A percentile compares a stretch with the other conserved stretches of the same genome.
Conservation (phyloP, 2,888 invertebrate species). For the Lithophane ornitopus region DNA sequence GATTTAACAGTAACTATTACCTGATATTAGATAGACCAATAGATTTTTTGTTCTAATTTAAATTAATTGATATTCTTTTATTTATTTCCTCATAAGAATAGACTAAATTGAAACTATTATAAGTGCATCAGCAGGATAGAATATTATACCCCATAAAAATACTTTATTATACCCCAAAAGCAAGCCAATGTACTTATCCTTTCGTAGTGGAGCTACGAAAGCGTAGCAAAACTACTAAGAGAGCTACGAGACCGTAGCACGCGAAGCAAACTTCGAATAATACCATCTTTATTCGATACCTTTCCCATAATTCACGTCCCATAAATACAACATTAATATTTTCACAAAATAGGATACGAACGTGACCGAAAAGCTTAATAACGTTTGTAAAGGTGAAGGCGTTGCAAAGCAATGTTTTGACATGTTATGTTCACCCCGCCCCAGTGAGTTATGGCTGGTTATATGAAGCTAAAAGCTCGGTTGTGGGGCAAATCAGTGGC, state of each 20-base stretch:
- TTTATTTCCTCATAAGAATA: no score
- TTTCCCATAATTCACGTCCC: conserved; percentile 12
- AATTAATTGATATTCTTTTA: no score
- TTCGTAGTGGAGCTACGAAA: conserved; percentile 16
- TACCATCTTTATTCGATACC: conserved; percentile 10
- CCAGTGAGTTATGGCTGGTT: conserved; percentile 29
- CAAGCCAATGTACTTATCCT: no score
- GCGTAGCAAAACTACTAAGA: conserved; percentile 6
- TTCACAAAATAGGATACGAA: conserved; percentile 32
- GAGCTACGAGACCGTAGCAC: conserved; percentile 9
- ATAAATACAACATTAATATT: conserved; percentile 47
- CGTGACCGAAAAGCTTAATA: conserved; percentile 53
- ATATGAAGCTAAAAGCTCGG: conserved; percentile 16
- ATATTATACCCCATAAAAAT: no score
- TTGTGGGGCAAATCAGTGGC: conserved; percentile 9
- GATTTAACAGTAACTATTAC: no score
- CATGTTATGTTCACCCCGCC: conserved; percentile 17
- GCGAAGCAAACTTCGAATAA: conserved; percentile 16
- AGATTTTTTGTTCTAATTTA: not conserved
- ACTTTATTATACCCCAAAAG: no score
- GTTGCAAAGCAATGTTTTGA: conserved; percentile 45
- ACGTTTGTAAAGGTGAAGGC: conserved; percentile 39
- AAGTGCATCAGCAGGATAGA: no score
- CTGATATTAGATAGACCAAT: not conserved
- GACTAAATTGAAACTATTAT: no score